A percentile compares a stretch with the other conserved stretches of the same genome.
Conservation (phyloP, 2,113 vertebrate species). For the Ophiodon elongatus region DNA sequence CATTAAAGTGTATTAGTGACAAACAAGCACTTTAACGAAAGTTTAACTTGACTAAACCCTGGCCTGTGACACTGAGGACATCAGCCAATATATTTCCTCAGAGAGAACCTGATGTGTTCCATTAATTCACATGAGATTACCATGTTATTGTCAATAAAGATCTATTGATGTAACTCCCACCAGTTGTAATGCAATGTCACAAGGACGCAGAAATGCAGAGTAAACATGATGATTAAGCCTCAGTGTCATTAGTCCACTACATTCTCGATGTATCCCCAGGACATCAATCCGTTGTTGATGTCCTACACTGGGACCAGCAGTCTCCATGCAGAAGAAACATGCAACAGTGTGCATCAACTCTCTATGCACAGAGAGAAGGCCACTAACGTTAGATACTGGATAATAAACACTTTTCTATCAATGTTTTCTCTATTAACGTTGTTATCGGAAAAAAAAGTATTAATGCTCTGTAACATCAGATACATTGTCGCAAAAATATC, state of each 20-base stretch:
- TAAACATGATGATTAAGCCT: slow-evolving; percentile 68
- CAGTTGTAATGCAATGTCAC: slow-evolving; percentile 16
- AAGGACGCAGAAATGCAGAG: slow-evolving; percentile 11
- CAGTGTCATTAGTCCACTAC: too few relatives aligned
- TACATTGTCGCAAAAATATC: neutral
- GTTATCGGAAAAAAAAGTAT: neutral
- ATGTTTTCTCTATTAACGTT: neutral
- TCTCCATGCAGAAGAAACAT: too few relatives aligned
- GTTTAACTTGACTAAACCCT: too few relatives aligned
- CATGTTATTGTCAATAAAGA: slow-evolving; percentile 7
- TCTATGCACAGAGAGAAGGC: neutral
- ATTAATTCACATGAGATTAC: slow-evolving; percentile 6
- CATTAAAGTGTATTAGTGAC: too few relatives aligned
- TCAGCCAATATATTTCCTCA: too few relatives aligned
- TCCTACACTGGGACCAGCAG: too few relatives aligned
- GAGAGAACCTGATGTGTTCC: too few relatives aligned
- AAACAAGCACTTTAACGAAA: too few relatives aligned
- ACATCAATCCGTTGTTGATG: too few relatives aligned
- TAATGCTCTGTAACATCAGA: neutral
- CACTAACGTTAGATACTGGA: neutral
- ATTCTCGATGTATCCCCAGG: too few relatives aligned
- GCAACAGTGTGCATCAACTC: too few relatives aligned
- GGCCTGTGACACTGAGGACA: too few relatives aligned
- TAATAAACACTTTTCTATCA: neutral
- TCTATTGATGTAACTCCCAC: slow-evolving; percentile 40